Evolutionary conservation across 2,888 invertebrate genomes (phyloP).

Genomic region (Pyrrhia umbra): DNA sequence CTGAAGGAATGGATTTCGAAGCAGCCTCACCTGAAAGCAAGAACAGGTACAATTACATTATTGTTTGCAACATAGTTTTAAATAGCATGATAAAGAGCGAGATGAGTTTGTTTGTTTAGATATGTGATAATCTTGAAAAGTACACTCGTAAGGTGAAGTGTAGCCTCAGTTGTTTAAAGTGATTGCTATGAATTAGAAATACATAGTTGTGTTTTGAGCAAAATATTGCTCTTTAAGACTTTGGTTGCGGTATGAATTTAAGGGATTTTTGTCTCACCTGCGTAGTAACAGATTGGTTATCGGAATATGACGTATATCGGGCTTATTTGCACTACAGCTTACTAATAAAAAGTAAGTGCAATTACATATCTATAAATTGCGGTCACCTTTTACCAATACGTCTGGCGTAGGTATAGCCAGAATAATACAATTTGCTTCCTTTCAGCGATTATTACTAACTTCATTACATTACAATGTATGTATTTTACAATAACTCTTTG

Average conservation of each 20-base stretch:
- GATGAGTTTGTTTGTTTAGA: conserved; percentile 11
- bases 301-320: background rate
- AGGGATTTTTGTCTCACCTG: too few species aligned
- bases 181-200: too few species aligned
- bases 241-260: too few species aligned
- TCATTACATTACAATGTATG: too few species aligned
- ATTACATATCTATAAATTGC: conserved; percentile 21
- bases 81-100: background rate
- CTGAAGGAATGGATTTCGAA: conserved; percentile 89
- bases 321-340: conserved; percentile 9
- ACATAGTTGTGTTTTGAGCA: too few species aligned
- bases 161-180: background rate
- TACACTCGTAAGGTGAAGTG: background rate
- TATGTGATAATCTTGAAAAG: conserved; percentile 1
- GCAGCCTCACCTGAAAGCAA: conserved; percentile 88
- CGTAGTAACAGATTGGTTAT: conserved; percentile 18
- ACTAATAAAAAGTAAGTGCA: conserved; percentile 16
- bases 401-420: too few species aligned
- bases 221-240: too few species aligned
- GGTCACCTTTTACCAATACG: conserved; percentile 16
- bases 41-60: conserved; percentile 83
- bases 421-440: too few species aligned
- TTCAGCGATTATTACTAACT: too few species aligned
- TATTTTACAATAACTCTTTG: too few species aligned
- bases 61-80: background rate